phyloP scores from a whole-genome alignment of 1,140 invertebrate species.

The Nomia melanderi region DNA sequence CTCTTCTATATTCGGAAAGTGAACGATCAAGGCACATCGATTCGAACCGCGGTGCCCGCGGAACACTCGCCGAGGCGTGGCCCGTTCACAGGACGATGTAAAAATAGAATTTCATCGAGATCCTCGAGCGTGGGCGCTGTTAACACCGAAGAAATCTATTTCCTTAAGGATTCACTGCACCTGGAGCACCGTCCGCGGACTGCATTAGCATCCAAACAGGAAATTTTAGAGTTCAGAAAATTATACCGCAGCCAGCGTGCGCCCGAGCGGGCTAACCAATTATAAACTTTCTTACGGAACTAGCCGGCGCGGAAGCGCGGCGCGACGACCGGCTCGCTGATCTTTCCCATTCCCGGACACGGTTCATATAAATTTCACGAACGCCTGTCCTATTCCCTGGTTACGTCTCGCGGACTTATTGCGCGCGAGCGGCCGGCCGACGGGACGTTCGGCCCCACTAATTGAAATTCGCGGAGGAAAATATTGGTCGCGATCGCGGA shows the following conservation, averaged over 20 bases:
- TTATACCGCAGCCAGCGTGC: neutral
- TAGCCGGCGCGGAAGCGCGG: neutral
- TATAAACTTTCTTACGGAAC: constrained; percentile 1
- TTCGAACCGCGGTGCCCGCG: no score
- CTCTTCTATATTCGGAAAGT: no score
- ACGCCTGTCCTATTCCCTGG: neutral
- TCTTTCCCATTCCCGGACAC: neutral
- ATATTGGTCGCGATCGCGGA: no score
- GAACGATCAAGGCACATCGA: no score
- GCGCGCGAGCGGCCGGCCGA: neutral
- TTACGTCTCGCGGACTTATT: neutral
- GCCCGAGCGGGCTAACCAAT: neutral
- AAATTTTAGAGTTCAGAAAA: neutral
- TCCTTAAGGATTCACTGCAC: constrained; percentile 1
- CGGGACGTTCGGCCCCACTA: no score
- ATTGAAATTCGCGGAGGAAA: neutral
- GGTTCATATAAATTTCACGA: constrained; percentile 4
- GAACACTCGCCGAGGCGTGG: no score
- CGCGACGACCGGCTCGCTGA: neutral
- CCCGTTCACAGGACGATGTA: no score
- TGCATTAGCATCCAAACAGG: constrained; percentile 5
- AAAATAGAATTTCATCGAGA: no score
- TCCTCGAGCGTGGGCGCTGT: neutral
- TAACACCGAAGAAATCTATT: constrained; percentile 5
- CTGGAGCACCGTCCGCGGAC: neutral